These are phyloP conservation scores for Zaprionus bogoriensis DNA, from an alignment of 2,888 invertebrate species.

Conservation along the genomic window DNA sequence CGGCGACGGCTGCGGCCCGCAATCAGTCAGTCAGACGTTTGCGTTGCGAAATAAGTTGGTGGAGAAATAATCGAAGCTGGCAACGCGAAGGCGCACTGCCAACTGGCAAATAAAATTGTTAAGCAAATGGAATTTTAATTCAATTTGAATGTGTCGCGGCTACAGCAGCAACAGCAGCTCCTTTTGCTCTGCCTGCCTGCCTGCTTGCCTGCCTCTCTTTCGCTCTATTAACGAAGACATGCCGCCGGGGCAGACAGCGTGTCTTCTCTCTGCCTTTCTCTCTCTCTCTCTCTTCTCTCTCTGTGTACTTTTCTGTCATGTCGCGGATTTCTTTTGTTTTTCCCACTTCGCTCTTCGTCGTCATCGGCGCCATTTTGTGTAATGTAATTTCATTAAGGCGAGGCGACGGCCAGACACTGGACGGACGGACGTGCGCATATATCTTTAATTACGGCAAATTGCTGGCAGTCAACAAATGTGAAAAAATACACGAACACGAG, in stretches of 20 bases:
- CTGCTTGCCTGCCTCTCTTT: not conserved
- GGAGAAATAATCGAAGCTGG: conserved; percentile 42
- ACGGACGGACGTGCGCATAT: conserved; percentile 16
- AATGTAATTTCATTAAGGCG: conserved; percentile 67
- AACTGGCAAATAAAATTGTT: conserved; percentile 58
- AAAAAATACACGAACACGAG: conserved; percentile 11
- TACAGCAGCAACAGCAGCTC: conserved; percentile 1
- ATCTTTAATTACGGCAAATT: conserved; percentile 52
- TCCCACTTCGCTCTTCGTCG: conserved; percentile 22
- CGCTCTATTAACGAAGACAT: conserved; percentile 27
- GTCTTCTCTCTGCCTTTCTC: not conserved
- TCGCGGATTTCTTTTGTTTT: conserved; percentile 45
- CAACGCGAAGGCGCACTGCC: conserved; percentile 9
- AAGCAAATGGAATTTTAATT: conserved; percentile 74
- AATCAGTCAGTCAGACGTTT: conserved; percentile 28
- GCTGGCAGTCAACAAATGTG: conserved; percentile 35
- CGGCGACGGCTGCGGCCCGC: not conserved
- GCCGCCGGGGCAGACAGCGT: conserved; percentile 19
- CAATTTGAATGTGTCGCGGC: conserved; percentile 62
- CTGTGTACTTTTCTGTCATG: conserved; percentile 33
- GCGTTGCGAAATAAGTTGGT: conserved; percentile 36
- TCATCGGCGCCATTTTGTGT: conserved; percentile 44
- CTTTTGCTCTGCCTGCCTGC: not conserved
- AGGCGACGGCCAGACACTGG: not conserved
- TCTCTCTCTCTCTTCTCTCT: not conserved